These are phyloP conservation scores for Dicranocentrus wangi DNA, from an alignment of 2,888 invertebrate species.

Conservation along the genomic window DNA sequence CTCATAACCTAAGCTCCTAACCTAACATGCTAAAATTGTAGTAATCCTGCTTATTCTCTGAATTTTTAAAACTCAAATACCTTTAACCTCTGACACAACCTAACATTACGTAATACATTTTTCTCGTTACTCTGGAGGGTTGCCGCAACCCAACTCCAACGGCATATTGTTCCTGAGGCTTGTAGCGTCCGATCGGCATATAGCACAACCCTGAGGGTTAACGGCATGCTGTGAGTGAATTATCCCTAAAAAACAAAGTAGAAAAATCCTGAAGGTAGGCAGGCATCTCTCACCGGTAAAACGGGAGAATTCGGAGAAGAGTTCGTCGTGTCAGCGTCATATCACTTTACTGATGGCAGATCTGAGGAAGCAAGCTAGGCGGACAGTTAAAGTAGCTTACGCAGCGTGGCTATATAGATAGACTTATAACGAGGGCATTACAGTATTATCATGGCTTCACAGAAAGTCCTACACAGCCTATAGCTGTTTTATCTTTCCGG, in stretches of 20 bases:
- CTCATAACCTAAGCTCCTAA: too few relatives aligned
- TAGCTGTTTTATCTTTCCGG: not conserved
- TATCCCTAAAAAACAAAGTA: slow-evolving; percentile 30
- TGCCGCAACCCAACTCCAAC: too few relatives aligned
- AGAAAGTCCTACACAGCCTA: not conserved
- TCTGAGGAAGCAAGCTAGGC: slow-evolving; percentile 49
- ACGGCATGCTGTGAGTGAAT: too few relatives aligned
- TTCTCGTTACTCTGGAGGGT: too few relatives aligned
- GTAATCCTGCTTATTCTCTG: too few relatives aligned
- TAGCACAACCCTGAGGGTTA: too few relatives aligned
- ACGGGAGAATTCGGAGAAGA: slow-evolving; percentile 65
- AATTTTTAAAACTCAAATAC: too few relatives aligned
- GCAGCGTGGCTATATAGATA: not conserved
- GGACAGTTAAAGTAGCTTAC: slow-evolving; percentile 8
- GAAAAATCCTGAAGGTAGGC: slow-evolving; percentile 42
- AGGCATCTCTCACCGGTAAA: slow-evolving; percentile 62
- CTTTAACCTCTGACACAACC: too few relatives aligned
- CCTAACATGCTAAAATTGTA: too few relatives aligned
- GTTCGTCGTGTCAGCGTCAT: slow-evolving; percentile 64
- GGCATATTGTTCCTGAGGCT: too few relatives aligned
- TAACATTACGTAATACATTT: too few relatives aligned
- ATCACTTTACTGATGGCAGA: slow-evolving; percentile 63
- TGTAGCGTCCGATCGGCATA: too few relatives aligned
- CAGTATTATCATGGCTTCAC: slow-evolving; percentile 9
- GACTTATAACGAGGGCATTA: not conserved